Conservation (phyloP, 2,888 invertebrate genomes). For the Lapara coniferarum region DNA sequence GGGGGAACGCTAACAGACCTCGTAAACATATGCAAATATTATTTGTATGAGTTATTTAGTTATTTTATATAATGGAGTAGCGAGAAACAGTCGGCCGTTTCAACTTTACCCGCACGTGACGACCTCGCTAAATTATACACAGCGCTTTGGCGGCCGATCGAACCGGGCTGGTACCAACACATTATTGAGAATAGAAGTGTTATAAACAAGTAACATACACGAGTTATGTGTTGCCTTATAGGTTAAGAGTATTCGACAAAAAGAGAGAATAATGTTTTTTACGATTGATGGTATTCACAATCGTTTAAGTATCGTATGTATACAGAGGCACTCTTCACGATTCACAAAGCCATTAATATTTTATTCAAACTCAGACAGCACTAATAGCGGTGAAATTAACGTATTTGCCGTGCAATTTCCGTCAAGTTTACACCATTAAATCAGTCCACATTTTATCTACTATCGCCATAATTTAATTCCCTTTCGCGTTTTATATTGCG, state of each 20-base stretch:
- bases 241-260: background rate
- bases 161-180: background rate
- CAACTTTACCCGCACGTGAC: conserved; percentile 12
- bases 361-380: too few species aligned
- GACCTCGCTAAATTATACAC: conserved; percentile 14
- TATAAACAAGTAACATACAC: background rate
- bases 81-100: conserved; percentile 7
- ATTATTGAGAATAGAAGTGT: background rate
- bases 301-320: too few species aligned
- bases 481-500: too few species aligned
- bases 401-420: too few species aligned
- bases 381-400: too few species aligned
- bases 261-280: too few species aligned
- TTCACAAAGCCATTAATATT: too few species aligned
- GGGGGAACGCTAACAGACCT: background rate
- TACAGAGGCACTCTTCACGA: too few species aligned
- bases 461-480: background rate
- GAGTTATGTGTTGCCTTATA: background rate
- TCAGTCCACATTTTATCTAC: background rate
- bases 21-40: conserved; percentile 9
- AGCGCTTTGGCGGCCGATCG: conserved; percentile 14
- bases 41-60: background rate
- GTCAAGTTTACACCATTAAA: background rate
- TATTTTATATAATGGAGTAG: conserved; percentile 3
- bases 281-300: too few species aligned